Evolutionary conservation across 1,140 invertebrate genomes (phyloP).

Genomic region (Caenorhabditis inopinata): DNA sequence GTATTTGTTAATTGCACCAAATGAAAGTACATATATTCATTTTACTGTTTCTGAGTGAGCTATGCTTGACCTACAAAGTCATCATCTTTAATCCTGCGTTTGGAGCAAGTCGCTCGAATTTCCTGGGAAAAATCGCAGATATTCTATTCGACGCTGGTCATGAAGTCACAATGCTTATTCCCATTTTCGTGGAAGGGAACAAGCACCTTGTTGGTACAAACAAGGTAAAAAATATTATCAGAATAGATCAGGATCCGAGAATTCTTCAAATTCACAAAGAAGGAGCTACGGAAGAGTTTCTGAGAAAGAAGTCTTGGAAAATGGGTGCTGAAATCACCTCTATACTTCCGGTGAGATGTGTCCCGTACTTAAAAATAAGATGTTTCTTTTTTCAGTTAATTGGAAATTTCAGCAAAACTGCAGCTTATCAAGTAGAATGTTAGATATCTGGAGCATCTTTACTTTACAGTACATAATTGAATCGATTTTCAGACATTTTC

Average conservation of each 20-base stretch:
- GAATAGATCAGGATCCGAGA: neutral
- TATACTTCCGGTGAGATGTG: neutral
- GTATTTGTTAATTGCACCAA: neutral
- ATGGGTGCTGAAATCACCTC: neutral
- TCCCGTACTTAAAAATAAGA: too few relatives aligned
- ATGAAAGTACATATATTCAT: constrained; percentile 8
- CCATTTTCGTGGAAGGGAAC: neutral
- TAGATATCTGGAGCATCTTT: too few relatives aligned
- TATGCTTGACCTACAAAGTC: constrained; percentile 32
- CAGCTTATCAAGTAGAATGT: neutral
- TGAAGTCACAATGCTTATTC: constrained; percentile 28
- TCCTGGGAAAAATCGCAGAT: constrained; percentile 36
- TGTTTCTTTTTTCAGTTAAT: neutral
- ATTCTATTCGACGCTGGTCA: constrained; percentile 37
- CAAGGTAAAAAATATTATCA: neutral
- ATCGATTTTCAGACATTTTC: neutral
- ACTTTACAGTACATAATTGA: too few relatives aligned
- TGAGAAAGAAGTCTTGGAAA: constrained; percentile 3
- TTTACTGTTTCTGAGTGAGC: neutral
- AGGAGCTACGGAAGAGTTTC: neutral
- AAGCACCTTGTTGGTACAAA: neutral
- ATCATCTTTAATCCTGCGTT: constrained; percentile 41
- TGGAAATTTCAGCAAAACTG: constrained; percentile 8
- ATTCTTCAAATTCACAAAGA: constrained; percentile 16
- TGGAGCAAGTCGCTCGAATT: constrained; percentile 27